Evolutionary conservation across 2,888 invertebrate genomes (phyloP).

Genomic region (Orgyia antiqua): DNA sequence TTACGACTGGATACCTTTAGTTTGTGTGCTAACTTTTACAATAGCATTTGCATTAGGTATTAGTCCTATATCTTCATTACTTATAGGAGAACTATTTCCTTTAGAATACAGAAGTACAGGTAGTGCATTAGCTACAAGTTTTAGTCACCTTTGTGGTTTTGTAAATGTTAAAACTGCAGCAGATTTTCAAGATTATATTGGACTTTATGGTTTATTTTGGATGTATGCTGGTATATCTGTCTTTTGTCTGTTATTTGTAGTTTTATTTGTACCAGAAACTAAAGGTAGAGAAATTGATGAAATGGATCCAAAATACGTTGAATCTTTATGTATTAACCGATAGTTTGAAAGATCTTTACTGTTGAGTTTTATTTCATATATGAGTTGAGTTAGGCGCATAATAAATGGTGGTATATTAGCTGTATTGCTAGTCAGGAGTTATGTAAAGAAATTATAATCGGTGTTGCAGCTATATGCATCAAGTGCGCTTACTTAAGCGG

Average conservation of each 20-base stretch:
- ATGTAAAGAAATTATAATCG: constrained; percentile 19
- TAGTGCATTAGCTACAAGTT: constrained; percentile 84
- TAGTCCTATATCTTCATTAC: constrained; percentile 85
- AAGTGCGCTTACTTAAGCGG: constrained; percentile 13
- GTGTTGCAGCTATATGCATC: constrained; percentile 14
- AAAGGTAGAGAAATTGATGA: constrained; percentile 93
- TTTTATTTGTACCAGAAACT: constrained; percentile 92
- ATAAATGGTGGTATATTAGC: constrained; percentile 3
- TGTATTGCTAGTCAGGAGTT: constrained; percentile 23
- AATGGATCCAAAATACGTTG: constrained; percentile 85
- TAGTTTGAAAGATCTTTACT: constrained; percentile 35
- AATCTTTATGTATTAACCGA: constrained; percentile 75
- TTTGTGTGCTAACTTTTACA: constrained; percentile 89
- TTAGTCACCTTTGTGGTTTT: constrained; percentile 92
- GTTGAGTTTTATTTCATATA: constrained; percentile 12
- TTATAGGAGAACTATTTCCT: constrained; percentile 85
- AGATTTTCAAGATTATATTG: constrained; percentile 85
- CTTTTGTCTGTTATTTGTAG: constrained; percentile 88
- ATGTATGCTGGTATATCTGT: constrained; percentile 90
- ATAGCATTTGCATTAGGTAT: constrained; percentile 90
- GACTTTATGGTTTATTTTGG: constrained; percentile 91
- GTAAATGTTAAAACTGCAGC: constrained; percentile 90
- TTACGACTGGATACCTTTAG: constrained; percentile 89
- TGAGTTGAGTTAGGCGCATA: constrained; percentile 16
- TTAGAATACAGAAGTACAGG: constrained; percentile 84